These are phyloP conservation scores for Slavum lentiscoides DNA, from an alignment of 2,888 invertebrate genomes.

Conservation along the genomic window DNA sequence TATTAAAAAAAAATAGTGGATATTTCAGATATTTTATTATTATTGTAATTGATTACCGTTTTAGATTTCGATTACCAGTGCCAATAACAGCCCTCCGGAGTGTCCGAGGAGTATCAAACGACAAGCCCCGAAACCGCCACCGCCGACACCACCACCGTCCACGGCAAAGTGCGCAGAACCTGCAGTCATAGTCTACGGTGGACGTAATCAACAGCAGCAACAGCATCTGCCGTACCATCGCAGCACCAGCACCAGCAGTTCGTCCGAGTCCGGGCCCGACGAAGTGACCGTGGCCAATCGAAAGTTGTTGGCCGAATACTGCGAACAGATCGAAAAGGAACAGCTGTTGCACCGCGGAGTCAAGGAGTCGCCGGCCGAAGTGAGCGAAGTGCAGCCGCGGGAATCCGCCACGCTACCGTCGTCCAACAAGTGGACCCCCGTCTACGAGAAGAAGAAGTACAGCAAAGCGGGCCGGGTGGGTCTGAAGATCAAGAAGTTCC, in stretches of 20 bases:
- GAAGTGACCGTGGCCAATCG: conserved; percentile 22
- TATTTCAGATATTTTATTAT: background rate
- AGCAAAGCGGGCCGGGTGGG: conserved; percentile 62
- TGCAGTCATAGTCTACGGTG: background rate
- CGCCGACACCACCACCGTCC: conserved; percentile 59
- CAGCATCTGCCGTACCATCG: background rate
- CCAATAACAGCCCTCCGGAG: conserved; percentile 42
- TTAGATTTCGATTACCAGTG: conserved; percentile 25
- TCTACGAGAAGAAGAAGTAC: conserved; percentile 52
- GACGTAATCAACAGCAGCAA: background rate
- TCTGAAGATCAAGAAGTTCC: conserved; percentile 81
- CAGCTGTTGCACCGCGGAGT: background rate
- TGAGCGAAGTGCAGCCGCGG: background rate
- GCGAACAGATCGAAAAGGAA: conserved; percentile 49
- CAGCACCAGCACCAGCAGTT: conserved; percentile 3
- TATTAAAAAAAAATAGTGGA: too few relatives aligned
- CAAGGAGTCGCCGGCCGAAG: background rate
- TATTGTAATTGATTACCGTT: background rate
- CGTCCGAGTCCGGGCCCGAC: conserved; percentile 21
- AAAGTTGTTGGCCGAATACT: conserved; percentile 45
- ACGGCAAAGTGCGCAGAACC: background rate
- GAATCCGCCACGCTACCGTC: conserved; percentile 44
- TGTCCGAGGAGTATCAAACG: conserved; percentile 63
- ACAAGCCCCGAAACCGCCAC: conserved; percentile 77
- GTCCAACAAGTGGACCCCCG: conserved; percentile 36